Percentiles rank a stretch among this genome's conserved stretches.
Conservation (phyloP, 2,113 vertebrate species). For the Melanocharis versteri region DNA sequence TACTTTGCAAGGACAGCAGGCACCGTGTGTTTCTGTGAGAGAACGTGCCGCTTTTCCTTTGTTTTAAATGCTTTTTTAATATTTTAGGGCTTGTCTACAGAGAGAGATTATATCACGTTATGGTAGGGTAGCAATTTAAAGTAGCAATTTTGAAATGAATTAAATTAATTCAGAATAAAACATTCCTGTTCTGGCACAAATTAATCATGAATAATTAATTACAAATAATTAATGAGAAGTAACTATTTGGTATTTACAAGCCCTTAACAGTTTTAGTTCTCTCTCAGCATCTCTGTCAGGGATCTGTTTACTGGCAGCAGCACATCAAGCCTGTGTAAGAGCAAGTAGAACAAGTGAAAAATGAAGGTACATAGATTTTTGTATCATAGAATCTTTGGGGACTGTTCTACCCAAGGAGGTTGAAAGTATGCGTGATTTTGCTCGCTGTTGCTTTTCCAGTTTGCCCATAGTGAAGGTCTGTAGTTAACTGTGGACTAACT, state of each 20-base stretch:
- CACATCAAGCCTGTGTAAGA: neutral
- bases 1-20: neutral
- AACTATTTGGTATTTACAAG: slow-evolving; percentile 58
- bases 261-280: slow-evolving; percentile 33
- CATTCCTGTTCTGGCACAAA: slow-evolving; percentile 60
- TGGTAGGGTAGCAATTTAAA: slow-evolving; percentile 57
- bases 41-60: neutral
- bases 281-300: neutral
- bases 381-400: neutral
- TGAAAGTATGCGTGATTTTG: rapidly evolving
- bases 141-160: slow-evolving; percentile 59
- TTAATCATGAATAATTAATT: slow-evolving; percentile 68
- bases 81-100: slow-evolving; percentile 59
- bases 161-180: slow-evolving; percentile 64
- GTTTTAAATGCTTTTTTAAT: slow-evolving; percentile 62
- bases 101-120: slow-evolving; percentile 59
- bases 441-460: neutral
- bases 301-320: slow-evolving; percentile 4
- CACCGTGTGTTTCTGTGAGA: neutral
- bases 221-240: slow-evolving; percentile 58
- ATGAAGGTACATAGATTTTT: neutral
- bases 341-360: neutral
- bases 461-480: neutral
- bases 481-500: neutral
- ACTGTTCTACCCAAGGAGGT: neutral